Base-by-base conservation (phyloP, 1,140 invertebrate genomes). In the Drosophila rufa region DNA sequence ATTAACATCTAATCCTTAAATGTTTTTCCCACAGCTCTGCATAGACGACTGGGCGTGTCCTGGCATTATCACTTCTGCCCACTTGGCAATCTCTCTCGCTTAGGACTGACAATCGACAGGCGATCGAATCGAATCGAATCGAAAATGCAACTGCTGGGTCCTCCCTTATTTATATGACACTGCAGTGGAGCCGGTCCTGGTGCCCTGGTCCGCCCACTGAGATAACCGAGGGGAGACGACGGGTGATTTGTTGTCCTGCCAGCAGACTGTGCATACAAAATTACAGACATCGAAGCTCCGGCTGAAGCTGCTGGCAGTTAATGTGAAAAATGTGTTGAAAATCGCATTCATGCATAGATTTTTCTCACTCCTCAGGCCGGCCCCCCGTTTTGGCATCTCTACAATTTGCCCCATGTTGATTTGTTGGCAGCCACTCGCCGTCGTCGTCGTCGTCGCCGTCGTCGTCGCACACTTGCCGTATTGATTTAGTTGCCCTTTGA, bases 281-380 rank as follows among this genome's bases (percentile, higher is more conserved):
- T 89, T 84, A 87, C 85, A 74, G 80, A 89, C 80, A 60, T 68
- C 70, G 57, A 79, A 55, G 46, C 42, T 56, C 38, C 19, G 42
- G 53, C 69, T 48, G 69, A 19, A 48, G 53, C 69, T 58, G 69
- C 38, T 73, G 69, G 77, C 80, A 90, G 84, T 89, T 89, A 89
- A 89, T 89, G 85, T 89, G 80, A 89, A 82, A 89, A 89, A 89
- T 90, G 85, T 90, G 80, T 75, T 82, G 70, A 82, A 86, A 86
- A 71, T 75, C 83, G 64, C 80, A 67, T 89, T 64, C 80, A 83
- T 83, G 83, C 83, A 89, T 87, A 83, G 84, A 87, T 83, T 80
- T 89, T 40, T 65, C 33, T 40, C 50, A 50, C 51, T 27, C 66
- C 30, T n/a, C 27, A 9, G 14, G 36, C n/a, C n/a, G 12, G 12